Percentiles rank a stretch among this genome's conserved stretches.
Evolutionary conservation across 2,797 vertebrate genomes (phyloP).

Genomic region (Manis pentadactyla): DNA sequence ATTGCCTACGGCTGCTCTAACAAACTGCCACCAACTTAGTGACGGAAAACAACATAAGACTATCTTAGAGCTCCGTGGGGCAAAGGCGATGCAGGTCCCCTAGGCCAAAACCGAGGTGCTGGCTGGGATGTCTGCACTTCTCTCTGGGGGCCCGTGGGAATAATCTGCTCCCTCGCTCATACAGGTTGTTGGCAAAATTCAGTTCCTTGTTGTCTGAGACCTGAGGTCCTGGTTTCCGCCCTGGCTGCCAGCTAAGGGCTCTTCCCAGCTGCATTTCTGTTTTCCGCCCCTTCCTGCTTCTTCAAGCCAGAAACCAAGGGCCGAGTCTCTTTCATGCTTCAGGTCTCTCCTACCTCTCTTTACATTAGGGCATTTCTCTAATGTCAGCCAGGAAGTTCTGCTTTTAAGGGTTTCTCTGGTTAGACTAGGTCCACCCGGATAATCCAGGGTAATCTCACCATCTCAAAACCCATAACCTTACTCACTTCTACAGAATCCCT

Average conservation of each 20-base stretch:
- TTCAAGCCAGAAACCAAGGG: neutral
- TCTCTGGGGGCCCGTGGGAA: neutral
- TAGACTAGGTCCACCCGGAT: neutral
- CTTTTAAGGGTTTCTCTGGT: neutral
- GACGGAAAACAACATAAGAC: neutral
- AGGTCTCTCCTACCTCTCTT: too few relatives aligned
- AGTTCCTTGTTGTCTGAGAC: neutral
- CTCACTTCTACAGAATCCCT: neutral
- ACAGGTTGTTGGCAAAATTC: neutral
- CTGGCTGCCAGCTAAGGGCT: neutral
- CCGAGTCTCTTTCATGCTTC: fast-evolving
- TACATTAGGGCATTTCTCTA: neutral
- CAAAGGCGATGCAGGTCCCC: neutral
- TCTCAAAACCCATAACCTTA: neutral
- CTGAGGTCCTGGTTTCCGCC: fast-evolving
- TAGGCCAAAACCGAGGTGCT: neutral
- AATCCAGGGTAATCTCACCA: neutral
- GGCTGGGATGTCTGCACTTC: neutral
- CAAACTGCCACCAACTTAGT: neutral
- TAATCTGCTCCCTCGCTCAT: neutral
- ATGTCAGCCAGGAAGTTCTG: neutral
- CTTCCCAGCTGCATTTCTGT: neutral
- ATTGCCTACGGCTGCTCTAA: neutral
- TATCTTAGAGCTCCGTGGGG: neutral
- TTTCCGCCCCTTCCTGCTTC: neutral